Conservation (phyloP, 2,888 invertebrate genomes). For the Incurvaria masculella region DNA sequence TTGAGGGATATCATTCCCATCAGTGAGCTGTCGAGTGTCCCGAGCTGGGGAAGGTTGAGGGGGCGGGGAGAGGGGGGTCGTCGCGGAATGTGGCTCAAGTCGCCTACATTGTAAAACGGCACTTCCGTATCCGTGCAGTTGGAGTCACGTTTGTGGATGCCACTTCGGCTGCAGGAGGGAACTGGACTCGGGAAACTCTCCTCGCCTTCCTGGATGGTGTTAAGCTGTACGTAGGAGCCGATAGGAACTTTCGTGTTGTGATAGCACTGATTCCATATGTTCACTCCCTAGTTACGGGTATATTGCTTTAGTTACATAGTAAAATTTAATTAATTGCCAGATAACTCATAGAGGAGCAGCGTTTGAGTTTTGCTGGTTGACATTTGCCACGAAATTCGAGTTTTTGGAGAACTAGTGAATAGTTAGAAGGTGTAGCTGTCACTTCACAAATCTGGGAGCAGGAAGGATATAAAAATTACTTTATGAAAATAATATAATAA, state of each 20-base stretch:
- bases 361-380: slow-evolving; percentile 14
- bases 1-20: slow-evolving; percentile 46
- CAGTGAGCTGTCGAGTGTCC: slow-evolving; percentile 30
- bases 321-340: slow-evolving; percentile 11
- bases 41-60: slow-evolving; percentile 19
- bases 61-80: slow-evolving; percentile 35
- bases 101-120: slow-evolving; percentile 29
- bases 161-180: neutral
- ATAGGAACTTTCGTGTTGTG: slow-evolving; percentile 41
- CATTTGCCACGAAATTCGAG: slow-evolving; percentile 38
- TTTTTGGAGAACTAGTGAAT: slow-evolving; percentile 34
- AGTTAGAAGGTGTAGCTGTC: slow-evolving; percentile 28
- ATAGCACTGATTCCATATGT: slow-evolving; percentile 45
- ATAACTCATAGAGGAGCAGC: neutral
- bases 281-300: slow-evolving; percentile 37
- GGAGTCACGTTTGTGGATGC: neutral
- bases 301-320: slow-evolving; percentile 27
- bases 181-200: neutral
- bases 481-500: neutral
- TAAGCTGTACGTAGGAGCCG: slow-evolving; percentile 31
- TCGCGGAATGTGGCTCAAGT: slow-evolving; percentile 40
- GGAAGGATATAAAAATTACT: neutral
- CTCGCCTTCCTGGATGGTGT: neutral
- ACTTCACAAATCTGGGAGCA: slow-evolving; percentile 12
- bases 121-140: neutral